Percentiles rank a stretch among this genome's conserved stretches.
These are phyloP conservation scores for Melanostoma scalare DNA, from an alignment of 2,888 invertebrate genomes.

Conservation along the genomic window DNA sequence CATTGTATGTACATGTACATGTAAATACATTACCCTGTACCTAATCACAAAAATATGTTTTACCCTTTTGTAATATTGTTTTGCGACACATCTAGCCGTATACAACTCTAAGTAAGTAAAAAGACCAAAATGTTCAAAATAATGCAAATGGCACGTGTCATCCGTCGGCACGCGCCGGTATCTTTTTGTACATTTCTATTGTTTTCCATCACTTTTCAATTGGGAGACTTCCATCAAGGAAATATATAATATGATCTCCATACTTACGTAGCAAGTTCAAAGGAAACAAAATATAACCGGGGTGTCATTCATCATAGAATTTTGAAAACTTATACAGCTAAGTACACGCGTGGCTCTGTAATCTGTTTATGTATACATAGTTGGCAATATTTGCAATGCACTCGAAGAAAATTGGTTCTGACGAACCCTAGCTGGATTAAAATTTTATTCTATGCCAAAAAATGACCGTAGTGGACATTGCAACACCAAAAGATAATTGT, in stretches of 20 bases:
- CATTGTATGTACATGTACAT: not conserved
- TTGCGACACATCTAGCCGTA: constrained; percentile 10
- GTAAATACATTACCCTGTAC: no score
- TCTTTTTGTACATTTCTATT: constrained; percentile 56
- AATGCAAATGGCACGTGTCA: constrained; percentile 63
- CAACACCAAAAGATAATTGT: not conserved
- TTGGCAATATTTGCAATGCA: constrained; percentile 52
- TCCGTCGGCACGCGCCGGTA: constrained; percentile 63
- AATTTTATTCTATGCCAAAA: not conserved
- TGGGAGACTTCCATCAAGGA: constrained; percentile 65
- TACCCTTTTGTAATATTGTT: constrained; percentile 33
- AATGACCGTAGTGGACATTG: not conserved
- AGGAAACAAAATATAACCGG: constrained; percentile 28
- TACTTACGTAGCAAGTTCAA: constrained; percentile 34
- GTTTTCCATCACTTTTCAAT: constrained; percentile 70
- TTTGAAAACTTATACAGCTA: constrained; percentile 5
- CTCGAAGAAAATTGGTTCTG: constrained; percentile 47
- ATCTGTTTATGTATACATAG: constrained; percentile 10
- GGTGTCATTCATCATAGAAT: constrained; percentile 35
- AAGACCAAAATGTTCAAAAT: constrained; percentile 60
- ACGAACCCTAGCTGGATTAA: constrained; percentile 4
- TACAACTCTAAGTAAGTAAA: not conserved
- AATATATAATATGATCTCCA: constrained; percentile 47
- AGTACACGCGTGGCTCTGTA: not conserved
- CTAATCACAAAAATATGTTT: constrained; percentile 55